phyloP scores from a whole-genome alignment of 2,113 vertebrate genomes.

The Sprattus sprattus region DNA sequence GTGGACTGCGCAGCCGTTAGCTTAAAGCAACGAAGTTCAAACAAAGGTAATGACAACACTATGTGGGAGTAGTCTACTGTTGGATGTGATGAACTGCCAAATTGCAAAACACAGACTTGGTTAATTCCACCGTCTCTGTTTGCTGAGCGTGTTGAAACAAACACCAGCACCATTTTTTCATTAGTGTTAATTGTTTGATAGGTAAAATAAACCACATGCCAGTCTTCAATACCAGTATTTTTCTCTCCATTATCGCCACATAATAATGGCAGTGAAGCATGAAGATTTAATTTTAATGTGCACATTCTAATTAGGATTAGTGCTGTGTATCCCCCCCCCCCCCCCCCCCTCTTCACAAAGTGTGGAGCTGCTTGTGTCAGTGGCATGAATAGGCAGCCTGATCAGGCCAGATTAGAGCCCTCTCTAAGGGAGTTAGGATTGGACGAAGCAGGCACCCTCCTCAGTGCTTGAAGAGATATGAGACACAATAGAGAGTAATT shows the following conservation, averaged over 20 bases:
- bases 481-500: conserved; percentile 9
- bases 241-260: conserved; percentile 39
- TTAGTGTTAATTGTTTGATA: conserved; percentile 41
- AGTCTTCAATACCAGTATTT: conserved; percentile 31
- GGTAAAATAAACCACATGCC: conserved; percentile 32
- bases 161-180: conserved; percentile 49
- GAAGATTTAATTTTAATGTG: conserved; percentile 48
- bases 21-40: conserved; percentile 27
- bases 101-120: neutral
- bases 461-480: neutral
- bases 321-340: neutral
- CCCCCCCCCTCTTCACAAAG: neutral
- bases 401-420: neutral
- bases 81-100: neutral
- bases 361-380: neutral
- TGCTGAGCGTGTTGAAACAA: conserved; percentile 43
- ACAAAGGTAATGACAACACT: conserved; percentile 25
- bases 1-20: neutral
- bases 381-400: conserved; percentile 7
- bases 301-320: conserved; percentile 65
- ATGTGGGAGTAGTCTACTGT: neutral
- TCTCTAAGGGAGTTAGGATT: neutral
- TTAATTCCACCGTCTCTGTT: conserved; percentile 26
- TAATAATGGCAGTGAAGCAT: conserved; percentile 34
- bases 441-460: neutral